These are phyloP conservation scores for Esox masquinongy DNA, from an alignment of 2,797 vertebrate species.

Conservation along the genomic window DNA sequence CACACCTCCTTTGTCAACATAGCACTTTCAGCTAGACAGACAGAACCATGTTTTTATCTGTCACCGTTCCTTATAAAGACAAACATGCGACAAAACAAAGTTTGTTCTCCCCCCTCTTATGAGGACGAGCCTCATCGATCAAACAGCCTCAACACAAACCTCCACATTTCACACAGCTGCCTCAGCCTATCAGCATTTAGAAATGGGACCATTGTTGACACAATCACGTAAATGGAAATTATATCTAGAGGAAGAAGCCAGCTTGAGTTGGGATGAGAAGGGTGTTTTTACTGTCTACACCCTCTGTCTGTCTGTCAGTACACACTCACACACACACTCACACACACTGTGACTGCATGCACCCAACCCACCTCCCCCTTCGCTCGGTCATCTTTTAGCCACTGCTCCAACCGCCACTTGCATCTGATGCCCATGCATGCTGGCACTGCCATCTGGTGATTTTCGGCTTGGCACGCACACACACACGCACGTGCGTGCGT, in stretches of 20 bases:
- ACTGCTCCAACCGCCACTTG: not conserved
- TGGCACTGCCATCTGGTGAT: conserved; percentile 49
- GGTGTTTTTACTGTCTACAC: not conserved
- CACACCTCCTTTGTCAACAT: not conserved
- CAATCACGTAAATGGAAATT: not conserved
- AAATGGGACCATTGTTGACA: conserved; percentile 6
- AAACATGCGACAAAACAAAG: not conserved
- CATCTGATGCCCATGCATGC: conserved; percentile 23
- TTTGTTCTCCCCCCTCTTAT: not conserved
- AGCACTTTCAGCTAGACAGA: not conserved
- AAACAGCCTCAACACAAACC: not conserved
- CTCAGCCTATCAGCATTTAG: not conserved
- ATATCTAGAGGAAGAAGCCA: not conserved
- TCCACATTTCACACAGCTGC: conserved; percentile 3
- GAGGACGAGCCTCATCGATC: not conserved
- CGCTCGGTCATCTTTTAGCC: not conserved
- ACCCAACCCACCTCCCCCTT: not conserved
- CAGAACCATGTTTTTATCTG: not conserved
- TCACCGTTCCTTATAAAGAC: not conserved
- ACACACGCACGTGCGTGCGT: conserved; percentile 11
- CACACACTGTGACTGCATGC: not conserved
- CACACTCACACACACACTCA: conserved; percentile 10
- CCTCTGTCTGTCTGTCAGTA: not conserved
- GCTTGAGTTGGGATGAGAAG: not conserved
- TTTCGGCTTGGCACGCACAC: conserved; percentile 41